Percentiles rank a stretch among this genome's conserved stretches.
These are phyloP conservation scores for Chionomys nivalis DNA, from an alignment of 2,113 vertebrate genomes.

Conservation along the genomic window DNA sequence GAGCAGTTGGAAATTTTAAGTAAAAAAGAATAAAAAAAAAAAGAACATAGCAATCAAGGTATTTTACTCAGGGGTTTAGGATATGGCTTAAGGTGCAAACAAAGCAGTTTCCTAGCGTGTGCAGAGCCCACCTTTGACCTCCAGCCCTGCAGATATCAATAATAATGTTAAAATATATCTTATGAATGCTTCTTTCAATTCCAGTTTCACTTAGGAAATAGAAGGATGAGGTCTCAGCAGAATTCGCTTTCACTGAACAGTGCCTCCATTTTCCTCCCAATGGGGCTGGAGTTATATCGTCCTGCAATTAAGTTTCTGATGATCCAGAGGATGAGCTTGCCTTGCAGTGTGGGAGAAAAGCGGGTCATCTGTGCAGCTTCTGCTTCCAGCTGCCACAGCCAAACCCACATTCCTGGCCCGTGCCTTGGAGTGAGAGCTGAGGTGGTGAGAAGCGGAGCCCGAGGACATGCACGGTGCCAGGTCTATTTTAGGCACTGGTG, in stretches of 20 bases:
- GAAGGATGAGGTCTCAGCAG: not conserved
- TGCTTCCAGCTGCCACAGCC: slow-evolving; percentile 81
- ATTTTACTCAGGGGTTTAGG: not conserved
- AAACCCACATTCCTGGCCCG: slow-evolving; percentile 52
- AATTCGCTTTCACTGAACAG: slow-evolving; percentile 40
- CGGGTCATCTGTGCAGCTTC: slow-evolving; percentile 62
- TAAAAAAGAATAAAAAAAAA: too few species aligned
- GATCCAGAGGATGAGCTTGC: slow-evolving; percentile 79
- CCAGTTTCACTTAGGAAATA: not conserved
- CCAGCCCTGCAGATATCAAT: not conserved
- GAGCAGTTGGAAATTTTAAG: too few species aligned
- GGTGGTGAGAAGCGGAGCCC: slow-evolving; percentile 70
- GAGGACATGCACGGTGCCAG: slow-evolving; percentile 61
- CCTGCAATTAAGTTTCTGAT: slow-evolving; percentile 78
- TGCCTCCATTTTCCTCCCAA: slow-evolving; percentile 11
- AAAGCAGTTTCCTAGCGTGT: not conserved
- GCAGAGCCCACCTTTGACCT: too few species aligned
- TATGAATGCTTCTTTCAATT: not conserved
- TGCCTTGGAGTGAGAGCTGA: slow-evolving; percentile 75
- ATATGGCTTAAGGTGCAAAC: not conserved
- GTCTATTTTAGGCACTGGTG: slow-evolving; percentile 74
- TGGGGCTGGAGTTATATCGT: slow-evolving; percentile 68
- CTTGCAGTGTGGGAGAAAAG: slow-evolving; percentile 81
- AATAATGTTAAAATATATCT: not conserved
- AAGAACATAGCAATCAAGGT: not conserved